Evolutionary conservation across 2,113 vertebrate genomes (phyloP).

Genomic region (Psettodes erumei): DNA sequence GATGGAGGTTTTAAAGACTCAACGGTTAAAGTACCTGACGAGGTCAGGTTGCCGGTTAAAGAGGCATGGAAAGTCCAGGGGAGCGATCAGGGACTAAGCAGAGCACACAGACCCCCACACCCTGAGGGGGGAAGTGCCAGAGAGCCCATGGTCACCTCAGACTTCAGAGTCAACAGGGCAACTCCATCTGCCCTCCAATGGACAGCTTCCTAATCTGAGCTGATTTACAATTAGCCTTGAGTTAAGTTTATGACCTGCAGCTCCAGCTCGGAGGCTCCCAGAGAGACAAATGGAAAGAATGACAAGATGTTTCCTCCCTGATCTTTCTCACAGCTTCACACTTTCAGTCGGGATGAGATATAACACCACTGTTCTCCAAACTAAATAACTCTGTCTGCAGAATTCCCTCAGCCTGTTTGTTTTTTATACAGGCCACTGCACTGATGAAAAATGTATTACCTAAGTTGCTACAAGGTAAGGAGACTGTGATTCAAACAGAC

Average conservation of each 20-base stretch:
- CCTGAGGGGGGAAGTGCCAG: neutral
- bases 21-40: slow-evolving; percentile 50
- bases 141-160: slow-evolving; percentile 36
- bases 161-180: slow-evolving; percentile 45
- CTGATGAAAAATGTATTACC: neutral
- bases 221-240: slow-evolving; percentile 59
- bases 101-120: slow-evolving; percentile 36
- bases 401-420: slow-evolving; percentile 10
- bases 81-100: slow-evolving; percentile 47
- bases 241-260: slow-evolving; percentile 50
- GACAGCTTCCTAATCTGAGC: slow-evolving; percentile 43
- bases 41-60: slow-evolving; percentile 66
- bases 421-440: slow-evolving; percentile 15
- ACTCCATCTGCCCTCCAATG: slow-evolving; percentile 43
- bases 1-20: slow-evolving; percentile 34
- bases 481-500: too few relatives aligned
- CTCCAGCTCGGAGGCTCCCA: slow-evolving; percentile 24
- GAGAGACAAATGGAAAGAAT: slow-evolving; percentile 46
- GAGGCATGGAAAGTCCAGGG: slow-evolving; percentile 51
- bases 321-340: slow-evolving; percentile 49
- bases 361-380: slow-evolving; percentile 2
- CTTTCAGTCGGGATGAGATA: slow-evolving; percentile 45
- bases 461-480: neutral
- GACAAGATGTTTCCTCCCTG: slow-evolving; percentile 56
- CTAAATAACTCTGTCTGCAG: slow-evolving; percentile 19